These are phyloP conservation scores for Trachelus stipa DNA, from an alignment of 2,888 invertebrate genomes.

Conservation along the genomic window DNA sequence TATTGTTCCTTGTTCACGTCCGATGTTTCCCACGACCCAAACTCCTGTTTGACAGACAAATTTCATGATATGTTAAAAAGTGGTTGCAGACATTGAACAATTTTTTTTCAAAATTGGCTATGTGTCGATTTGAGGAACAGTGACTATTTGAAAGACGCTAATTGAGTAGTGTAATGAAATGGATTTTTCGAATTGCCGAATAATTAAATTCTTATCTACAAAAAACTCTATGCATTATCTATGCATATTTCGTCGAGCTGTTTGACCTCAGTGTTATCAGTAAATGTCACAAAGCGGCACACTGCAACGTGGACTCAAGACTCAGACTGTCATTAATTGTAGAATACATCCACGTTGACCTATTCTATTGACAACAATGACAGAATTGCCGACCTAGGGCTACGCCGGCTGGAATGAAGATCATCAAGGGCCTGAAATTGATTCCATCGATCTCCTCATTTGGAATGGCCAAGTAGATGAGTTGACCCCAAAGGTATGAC, in stretches of 20 bases:
- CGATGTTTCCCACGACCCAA: slow-evolving; percentile 91
- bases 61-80: neutral
- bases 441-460: slow-evolving; percentile 78
- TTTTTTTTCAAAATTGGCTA: neutral
- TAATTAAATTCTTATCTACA: neutral
- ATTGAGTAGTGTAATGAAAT: neutral
- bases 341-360: neutral
- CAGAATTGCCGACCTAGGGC: slow-evolving; percentile 74
- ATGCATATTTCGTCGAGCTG: neutral
- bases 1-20: slow-evolving; percentile 81
- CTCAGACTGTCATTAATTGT: neutral
- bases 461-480: slow-evolving; percentile 82
- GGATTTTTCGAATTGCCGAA: neutral
- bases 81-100: neutral
- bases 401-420: slow-evolving; percentile 78
- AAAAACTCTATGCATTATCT: neutral
- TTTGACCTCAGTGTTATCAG: neutral
- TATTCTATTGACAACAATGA: neutral
- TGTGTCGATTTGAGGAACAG: too few species aligned
- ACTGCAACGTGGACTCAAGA: neutral
- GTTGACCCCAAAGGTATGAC: slow-evolving; percentile 83
- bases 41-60: slow-evolving; percentile 74
- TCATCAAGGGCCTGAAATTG: slow-evolving; percentile 78
- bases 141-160: too few species aligned
- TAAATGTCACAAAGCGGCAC: neutral